Percentiles rank a stretch among this genome's conserved stretches.
Conservation (phyloP, 2,113 vertebrate species). For the Tachysurus fulvidraco region DNA sequence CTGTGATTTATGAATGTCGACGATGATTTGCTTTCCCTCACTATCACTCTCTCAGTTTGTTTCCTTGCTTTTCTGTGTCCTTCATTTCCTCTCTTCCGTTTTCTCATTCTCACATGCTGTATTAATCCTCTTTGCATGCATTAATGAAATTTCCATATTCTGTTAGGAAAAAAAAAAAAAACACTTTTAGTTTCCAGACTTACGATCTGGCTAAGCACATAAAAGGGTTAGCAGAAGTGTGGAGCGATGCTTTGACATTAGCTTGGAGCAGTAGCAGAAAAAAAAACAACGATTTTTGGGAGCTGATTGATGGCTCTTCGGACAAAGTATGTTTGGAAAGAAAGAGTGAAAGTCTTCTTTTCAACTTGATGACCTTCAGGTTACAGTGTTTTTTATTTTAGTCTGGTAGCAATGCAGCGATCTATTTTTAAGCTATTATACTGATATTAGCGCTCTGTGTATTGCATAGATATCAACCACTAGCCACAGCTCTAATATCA, state of each 20-base stretch:
- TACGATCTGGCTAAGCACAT: conserved; percentile 18
- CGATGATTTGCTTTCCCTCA: not conserved
- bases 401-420: not conserved
- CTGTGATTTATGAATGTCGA: conserved; percentile 39
- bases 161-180: conserved; percentile 3
- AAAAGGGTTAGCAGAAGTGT: conserved; percentile 13
- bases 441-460: not conserved
- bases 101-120: not conserved
- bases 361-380: conserved; percentile 1
- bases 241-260: conserved; percentile 1
- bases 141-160: conserved; percentile 33
- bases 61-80: not conserved
- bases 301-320: not conserved
- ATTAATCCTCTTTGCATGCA: conserved; percentile 44
- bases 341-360: conserved; percentile 1
- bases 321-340: not conserved
- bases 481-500: no score
- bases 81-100: not conserved
- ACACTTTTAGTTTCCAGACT: not conserved
- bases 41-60: conserved; percentile 10
- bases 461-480: no score
- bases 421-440: not conserved
- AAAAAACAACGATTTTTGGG: not conserved
- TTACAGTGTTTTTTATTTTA: not conserved
- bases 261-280: not conserved